These are phyloP conservation scores for Sarcophaga variegata DNA, from an alignment of 2,888 invertebrate genomes.

Conservation along the genomic window DNA sequence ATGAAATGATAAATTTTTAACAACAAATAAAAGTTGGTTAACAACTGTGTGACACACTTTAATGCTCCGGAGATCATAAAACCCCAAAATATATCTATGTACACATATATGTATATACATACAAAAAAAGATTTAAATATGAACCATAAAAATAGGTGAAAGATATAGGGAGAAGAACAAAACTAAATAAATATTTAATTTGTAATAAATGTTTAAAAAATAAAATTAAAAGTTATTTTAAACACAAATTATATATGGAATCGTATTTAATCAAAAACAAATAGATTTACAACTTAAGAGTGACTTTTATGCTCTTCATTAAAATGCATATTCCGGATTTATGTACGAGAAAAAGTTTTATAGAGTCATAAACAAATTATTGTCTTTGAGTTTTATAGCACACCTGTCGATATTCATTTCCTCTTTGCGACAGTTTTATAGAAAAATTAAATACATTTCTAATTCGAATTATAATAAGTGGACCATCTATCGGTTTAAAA, in stretches of 20 bases:
- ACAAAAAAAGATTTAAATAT: conserved; percentile 1
- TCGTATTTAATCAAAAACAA: not conserved
- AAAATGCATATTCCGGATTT: not conserved
- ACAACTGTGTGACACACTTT: conserved; percentile 53
- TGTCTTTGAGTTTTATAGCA: not conserved
- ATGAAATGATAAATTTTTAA: conserved; percentile 39
- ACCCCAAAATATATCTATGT: not conserved
- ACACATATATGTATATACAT: not conserved
- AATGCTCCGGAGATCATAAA: conserved; percentile 41
- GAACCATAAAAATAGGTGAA: conserved; percentile 18
- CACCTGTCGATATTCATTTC: not conserved
- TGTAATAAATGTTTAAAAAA: not conserved
- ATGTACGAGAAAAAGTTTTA: not conserved
- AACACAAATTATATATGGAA: not conserved
- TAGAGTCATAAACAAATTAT: not conserved
- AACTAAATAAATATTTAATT: conserved; percentile 10
- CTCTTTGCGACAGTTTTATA: no score
- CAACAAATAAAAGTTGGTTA: conserved; percentile 22
- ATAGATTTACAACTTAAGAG: not conserved
- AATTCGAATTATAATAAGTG: no score
- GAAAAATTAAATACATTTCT: no score
- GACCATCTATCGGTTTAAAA: no score
- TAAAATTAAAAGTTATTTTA: not conserved
- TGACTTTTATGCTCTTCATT: not conserved
- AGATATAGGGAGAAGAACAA: conserved; percentile 1